Evolutionary conservation across 2,797 vertebrate genomes (phyloP).

Genomic region (Lepus townsendii): DNA sequence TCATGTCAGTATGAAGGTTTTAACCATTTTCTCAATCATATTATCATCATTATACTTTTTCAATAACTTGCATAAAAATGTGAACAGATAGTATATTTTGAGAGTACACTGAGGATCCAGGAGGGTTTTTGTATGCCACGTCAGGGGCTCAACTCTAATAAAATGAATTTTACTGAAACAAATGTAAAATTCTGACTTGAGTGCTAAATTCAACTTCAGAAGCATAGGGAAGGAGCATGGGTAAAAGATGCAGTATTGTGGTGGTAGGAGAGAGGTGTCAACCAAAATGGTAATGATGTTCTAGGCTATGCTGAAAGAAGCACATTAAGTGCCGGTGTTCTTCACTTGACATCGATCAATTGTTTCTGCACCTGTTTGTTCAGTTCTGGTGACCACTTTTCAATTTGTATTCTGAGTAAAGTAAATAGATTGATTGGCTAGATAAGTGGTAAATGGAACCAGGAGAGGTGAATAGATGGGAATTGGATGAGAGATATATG

Average conservation of each 20-base stretch:
- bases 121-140: constrained; percentile 5
- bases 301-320: neutral
- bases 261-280: neutral
- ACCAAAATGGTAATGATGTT: neutral
- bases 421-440: neutral
- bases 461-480: neutral
- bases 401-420: neutral
- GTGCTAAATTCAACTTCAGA: constrained; percentile 33
- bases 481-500: constrained; percentile 11
- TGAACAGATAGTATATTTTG: constrained; percentile 41
- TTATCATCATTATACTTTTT: constrained; percentile 23
- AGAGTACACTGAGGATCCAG: neutral
- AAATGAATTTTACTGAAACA: constrained; percentile 24
- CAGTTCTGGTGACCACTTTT: neutral
- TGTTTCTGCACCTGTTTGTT: constrained; percentile 41
- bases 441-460: neutral
- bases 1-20: neutral
- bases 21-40: neutral
- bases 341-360: neutral
- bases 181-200: constrained; percentile 46
- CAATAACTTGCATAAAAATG: constrained; percentile 41
- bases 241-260: neutral
- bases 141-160: constrained; percentile 11
- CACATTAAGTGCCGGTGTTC: neutral
- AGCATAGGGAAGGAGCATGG: neutral